These are phyloP conservation scores for Neoascia interrupta DNA, from an alignment of 2,888 invertebrate species.

Conservation along the genomic window DNA sequence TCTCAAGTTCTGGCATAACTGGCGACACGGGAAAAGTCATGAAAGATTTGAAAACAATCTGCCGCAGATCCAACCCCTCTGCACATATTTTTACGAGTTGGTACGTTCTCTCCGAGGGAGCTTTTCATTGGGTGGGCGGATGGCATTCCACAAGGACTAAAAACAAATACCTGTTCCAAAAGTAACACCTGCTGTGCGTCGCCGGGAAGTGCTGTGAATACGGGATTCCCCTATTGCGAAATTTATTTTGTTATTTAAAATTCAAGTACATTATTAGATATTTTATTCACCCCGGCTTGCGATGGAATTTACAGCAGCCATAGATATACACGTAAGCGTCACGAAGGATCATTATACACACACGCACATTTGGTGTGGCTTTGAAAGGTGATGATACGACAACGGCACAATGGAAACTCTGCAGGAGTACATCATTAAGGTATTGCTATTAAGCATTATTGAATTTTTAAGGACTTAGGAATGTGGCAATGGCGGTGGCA, in stretches of 20 bases:
- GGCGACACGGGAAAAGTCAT: slow-evolving; percentile 8
- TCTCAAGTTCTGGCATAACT: slow-evolving; percentile 3
- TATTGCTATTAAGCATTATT: slow-evolving; percentile 56
- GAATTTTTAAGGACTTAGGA: slow-evolving; percentile 34
- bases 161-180: not conserved
- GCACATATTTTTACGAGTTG: too few relatives aligned
- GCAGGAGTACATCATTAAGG: slow-evolving; percentile 45
- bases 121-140: too few relatives aligned
- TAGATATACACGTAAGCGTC: too few relatives aligned
- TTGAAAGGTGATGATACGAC: slow-evolving; percentile 13
- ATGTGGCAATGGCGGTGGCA: slow-evolving; percentile 20
- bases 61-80: slow-evolving; percentile 23
- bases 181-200: slow-evolving; percentile 21
- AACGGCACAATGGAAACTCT: not conserved
- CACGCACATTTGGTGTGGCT: too few relatives aligned
- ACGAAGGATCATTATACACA: too few relatives aligned
- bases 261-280: slow-evolving; percentile 62
- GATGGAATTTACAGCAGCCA: slow-evolving; percentile 6
- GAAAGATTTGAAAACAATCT: not conserved
- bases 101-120: not conserved
- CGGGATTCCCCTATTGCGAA: not conserved
- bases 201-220: not conserved
- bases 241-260: slow-evolving; percentile 44
- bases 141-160: too few relatives aligned
- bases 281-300: slow-evolving; percentile 39